Percentiles rank a stretch among this genome's conserved stretches.
These are phyloP conservation scores for Tachyglossus aculeatus DNA, from an alignment of 2,797 vertebrate genomes.

Conservation along the genomic window DNA sequence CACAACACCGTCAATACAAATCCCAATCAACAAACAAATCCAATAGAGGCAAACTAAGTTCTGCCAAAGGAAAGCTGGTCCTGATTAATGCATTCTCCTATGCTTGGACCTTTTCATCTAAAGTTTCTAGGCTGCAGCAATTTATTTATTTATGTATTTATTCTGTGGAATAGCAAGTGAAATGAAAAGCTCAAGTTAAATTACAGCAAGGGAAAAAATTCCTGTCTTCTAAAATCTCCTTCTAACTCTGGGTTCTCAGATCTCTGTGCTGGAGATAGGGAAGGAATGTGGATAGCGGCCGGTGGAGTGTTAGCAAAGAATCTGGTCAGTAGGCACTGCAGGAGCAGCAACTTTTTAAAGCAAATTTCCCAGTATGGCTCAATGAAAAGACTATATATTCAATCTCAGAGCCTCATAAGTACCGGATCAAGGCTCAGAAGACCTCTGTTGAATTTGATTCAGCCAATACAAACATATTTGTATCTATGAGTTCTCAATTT, in stretches of 20 bases:
- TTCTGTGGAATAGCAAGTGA: slow-evolving; percentile 25
- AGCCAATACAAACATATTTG: neutral
- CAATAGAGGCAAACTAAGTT: neutral
- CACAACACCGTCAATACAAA: no score
- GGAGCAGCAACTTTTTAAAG: slow-evolving; percentile 7
- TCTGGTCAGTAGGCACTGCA: slow-evolving; percentile 23
- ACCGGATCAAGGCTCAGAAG: neutral
- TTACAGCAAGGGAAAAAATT: slow-evolving; percentile 31
- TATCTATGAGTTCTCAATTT: neutral
- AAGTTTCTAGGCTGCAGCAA: neutral
- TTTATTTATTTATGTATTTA: neutral
- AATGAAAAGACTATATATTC: neutral
- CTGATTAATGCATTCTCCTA: slow-evolving; percentile 9
- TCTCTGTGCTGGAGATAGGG: slow-evolving; percentile 53
- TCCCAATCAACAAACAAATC: neutral
- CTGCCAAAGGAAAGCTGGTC: no score
- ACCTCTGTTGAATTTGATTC: neutral
- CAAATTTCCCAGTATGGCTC: slow-evolving; percentile 11
- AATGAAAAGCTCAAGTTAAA: slow-evolving; percentile 38
- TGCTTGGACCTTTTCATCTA: slow-evolving; percentile 18
- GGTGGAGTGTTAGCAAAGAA: slow-evolving; percentile 2
- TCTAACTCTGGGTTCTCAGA: slow-evolving; percentile 40
- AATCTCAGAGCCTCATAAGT: slow-evolving; percentile 5
- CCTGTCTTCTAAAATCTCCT: slow-evolving; percentile 43
- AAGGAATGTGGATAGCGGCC: slow-evolving; percentile 44